Evolutionary conservation across 2,797 vertebrate genomes (phyloP).

Genomic region (Pseudomugil tenellus): DNA sequence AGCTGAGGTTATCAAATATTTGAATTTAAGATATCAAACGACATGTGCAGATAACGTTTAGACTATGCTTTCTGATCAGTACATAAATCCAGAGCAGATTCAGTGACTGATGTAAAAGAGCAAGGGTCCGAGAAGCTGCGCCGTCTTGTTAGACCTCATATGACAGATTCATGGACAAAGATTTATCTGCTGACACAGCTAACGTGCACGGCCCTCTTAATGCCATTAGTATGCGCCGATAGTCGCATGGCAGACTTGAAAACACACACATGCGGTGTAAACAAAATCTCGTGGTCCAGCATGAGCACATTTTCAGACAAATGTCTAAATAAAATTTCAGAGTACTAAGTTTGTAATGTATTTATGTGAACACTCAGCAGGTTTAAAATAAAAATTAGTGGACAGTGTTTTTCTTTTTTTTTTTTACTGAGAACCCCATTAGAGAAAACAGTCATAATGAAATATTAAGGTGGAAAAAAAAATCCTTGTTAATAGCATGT

Average conservation of each 20-base stretch:
- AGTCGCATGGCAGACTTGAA: too few relatives aligned
- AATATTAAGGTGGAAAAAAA: slow-evolving; percentile 63
- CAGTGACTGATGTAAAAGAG: neutral
- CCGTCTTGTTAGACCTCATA: neutral
- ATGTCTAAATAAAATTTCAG: neutral
- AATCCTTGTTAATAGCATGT: slow-evolving; percentile 53
- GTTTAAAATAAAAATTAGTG: slow-evolving; percentile 38
- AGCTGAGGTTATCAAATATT: neutral
- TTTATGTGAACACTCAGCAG: neutral
- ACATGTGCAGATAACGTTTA: neutral
- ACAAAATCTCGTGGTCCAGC: neutral
- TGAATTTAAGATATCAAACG: neutral
- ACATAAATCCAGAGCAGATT: neutral
- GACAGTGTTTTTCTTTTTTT: slow-evolving; percentile 31
- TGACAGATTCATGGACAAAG: too few relatives aligned
- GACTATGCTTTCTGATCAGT: slow-evolving; percentile 1
- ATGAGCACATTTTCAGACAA: neutral
- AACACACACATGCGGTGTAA: too few relatives aligned
- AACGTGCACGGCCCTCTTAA: too few relatives aligned
- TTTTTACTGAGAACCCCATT: slow-evolving; percentile 64
- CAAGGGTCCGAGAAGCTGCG: neutral
- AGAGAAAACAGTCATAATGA: slow-evolving; percentile 50
- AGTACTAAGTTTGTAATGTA: neutral
- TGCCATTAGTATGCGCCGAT: too few relatives aligned
- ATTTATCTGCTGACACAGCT: neutral